Percentiles rank a stretch among this genome's conserved stretches.
phyloP scores from a whole-genome alignment of 2,113 vertebrate genomes.

The Baryphthengus martii region DNA sequence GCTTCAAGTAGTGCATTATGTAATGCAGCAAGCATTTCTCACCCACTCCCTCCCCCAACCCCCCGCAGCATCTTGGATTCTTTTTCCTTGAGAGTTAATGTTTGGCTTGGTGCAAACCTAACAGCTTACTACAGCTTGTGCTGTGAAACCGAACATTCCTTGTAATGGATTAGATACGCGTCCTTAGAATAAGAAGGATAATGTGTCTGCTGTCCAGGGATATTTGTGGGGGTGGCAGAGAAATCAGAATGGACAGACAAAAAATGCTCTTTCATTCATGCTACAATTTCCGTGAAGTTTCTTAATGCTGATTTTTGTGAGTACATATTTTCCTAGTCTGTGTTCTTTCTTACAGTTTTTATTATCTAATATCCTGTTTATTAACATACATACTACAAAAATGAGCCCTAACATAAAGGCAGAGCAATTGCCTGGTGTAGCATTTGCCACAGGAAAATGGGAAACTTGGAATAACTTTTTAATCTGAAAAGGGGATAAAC shows the following conservation, averaged over 20 bases:
- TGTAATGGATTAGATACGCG: not conserved
- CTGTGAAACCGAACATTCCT: not conserved
- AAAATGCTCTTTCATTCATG: not conserved
- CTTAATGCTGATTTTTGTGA: not conserved
- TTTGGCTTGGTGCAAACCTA: slow-evolving; percentile 10
- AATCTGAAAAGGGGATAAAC: not conserved
- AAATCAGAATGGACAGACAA: not conserved
- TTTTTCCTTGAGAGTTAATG: not conserved
- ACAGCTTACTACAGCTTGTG: slow-evolving; percentile 2
- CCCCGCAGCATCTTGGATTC: not conserved
- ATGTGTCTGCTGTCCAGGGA: not conserved
- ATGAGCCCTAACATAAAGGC: not conserved
- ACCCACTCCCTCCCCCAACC: not conserved
- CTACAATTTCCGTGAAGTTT: not conserved
- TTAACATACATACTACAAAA: not conserved
- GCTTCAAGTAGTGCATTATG: not conserved
- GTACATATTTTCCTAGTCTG: not conserved
- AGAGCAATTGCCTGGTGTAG: not conserved
- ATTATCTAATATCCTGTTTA: not conserved
- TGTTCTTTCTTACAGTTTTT: not conserved
- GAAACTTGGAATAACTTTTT: not conserved
- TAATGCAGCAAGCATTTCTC: not conserved
- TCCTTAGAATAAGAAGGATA: not conserved
- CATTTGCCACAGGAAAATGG: not conserved
- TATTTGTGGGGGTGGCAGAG: slow-evolving; percentile 13